Evolutionary conservation across 2,113 vertebrate genomes (phyloP).

Genomic region (Urocolius indicus): DNA sequence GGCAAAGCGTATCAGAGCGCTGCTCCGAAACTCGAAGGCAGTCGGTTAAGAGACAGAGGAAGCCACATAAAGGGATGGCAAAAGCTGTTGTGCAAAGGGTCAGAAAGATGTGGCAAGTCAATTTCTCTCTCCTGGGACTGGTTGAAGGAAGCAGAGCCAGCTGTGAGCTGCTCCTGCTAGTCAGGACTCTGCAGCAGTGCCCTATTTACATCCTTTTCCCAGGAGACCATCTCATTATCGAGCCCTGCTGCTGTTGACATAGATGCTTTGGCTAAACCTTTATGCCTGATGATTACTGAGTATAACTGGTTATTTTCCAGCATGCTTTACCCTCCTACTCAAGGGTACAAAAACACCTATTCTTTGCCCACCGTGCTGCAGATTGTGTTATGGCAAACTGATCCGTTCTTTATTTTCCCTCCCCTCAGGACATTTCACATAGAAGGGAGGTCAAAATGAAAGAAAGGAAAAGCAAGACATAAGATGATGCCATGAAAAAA

Average conservation of each 20-base stretch:
- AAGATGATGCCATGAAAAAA: neutral
- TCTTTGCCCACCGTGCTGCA: neutral
- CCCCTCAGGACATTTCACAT: neutral
- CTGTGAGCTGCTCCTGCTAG: neutral
- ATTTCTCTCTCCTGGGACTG: neutral
- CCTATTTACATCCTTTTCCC: conserved; percentile 16
- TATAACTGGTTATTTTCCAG: neutral
- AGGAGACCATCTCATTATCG: conserved; percentile 3
- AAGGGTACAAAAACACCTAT: neutral
- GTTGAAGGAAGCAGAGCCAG: neutral
- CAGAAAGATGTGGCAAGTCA: neutral
- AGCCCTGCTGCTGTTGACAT: neutral
- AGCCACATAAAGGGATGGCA: neutral
- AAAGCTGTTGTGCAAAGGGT: neutral
- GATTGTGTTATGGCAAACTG: neutral
- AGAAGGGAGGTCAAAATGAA: neutral
- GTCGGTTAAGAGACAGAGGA: neutral
- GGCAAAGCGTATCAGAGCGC: neutral
- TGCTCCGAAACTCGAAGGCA: neutral
- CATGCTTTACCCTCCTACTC: neutral
- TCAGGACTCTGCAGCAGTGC: neutral
- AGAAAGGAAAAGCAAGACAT: neutral
- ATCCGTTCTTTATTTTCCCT: neutral
- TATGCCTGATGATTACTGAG: neutral
- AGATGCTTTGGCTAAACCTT: conserved; percentile 16